Percentiles rank a stretch among this genome's conserved stretches.
These are phyloP conservation scores for Pteronura brasiliensis DNA, from an alignment of 2,113 vertebrate species.

Conservation along the genomic window DNA sequence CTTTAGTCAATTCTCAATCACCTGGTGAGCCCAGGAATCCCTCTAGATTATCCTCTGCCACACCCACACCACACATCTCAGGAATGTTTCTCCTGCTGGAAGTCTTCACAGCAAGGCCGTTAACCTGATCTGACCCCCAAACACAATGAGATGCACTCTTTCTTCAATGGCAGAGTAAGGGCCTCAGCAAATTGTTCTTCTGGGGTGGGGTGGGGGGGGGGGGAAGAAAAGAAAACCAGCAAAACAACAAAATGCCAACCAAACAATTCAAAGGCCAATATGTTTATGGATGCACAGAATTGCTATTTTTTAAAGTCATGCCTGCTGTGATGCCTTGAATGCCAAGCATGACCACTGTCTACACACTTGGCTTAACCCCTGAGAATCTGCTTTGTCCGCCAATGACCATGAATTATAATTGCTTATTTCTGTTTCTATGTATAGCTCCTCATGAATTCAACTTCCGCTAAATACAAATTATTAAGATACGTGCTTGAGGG, in stretches of 20 bases:
- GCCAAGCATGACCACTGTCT: neutral
- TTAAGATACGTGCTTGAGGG: neutral
- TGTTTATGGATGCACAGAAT: neutral
- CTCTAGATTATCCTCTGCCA: neutral
- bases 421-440: neutral
- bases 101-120: neutral
- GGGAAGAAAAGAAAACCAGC: neutral
- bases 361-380: too few relatives aligned
- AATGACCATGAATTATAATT: neutral
- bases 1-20: neutral
- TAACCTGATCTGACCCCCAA: neutral
- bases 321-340: neutral
- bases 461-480: neutral
- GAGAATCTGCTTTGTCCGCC: neutral
- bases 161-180: neutral
- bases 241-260: neutral
- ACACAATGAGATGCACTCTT: neutral
- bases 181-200: neutral
- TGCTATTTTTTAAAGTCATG: neutral
- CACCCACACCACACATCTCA: neutral
- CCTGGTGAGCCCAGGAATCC: too few relatives aligned
- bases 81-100: neutral
- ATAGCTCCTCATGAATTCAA: neutral
- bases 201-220: accelerated
- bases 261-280: neutral